These are phyloP conservation scores for Coregonus ussuriensis DNA, from an alignment of 2,797 vertebrate species.

Conservation along the genomic window DNA sequence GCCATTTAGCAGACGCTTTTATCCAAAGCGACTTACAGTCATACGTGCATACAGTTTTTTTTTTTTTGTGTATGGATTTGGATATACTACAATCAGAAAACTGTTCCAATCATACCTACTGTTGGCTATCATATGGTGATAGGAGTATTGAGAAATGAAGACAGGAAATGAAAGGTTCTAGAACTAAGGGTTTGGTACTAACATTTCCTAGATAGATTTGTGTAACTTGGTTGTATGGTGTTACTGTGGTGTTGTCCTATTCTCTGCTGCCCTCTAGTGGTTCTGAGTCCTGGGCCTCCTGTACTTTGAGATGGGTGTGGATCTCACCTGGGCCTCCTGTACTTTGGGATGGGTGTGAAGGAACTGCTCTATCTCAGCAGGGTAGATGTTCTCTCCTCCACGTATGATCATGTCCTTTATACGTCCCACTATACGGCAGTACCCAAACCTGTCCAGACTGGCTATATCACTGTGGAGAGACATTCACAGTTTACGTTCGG, in stretches of 20 bases:
- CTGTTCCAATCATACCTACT: not conserved
- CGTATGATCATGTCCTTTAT: slow-evolving; percentile 92
- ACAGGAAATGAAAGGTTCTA: not conserved
- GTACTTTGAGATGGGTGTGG: slow-evolving; percentile 38
- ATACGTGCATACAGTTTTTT: too few species aligned
- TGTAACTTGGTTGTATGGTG: not conserved
- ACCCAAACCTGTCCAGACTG: slow-evolving; percentile 79
- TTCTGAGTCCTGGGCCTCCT: slow-evolving; percentile 64
- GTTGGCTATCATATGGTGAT: not conserved
- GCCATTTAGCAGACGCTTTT: too few species aligned
- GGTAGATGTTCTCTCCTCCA: slow-evolving; percentile 92
- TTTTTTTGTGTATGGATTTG: too few species aligned
- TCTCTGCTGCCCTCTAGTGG: slow-evolving; percentile 54
- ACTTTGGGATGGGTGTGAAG: slow-evolving; percentile 81
- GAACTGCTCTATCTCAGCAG: slow-evolving; percentile 85
- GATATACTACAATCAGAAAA: not conserved
- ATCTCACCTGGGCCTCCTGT: too few species aligned
- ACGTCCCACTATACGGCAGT: slow-evolving; percentile 87
- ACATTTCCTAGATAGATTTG: not conserved
- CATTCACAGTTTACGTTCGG: not conserved
- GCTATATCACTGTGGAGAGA: slow-evolving; percentile 79
- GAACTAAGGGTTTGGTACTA: too few species aligned
- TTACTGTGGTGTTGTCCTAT: not conserved
- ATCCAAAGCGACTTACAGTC: too few species aligned
- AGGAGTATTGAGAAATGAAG: too few species aligned